Evolutionary conservation across 2,888 invertebrate genomes (phyloP).

Genomic region (Ariolimax columbianus): DNA sequence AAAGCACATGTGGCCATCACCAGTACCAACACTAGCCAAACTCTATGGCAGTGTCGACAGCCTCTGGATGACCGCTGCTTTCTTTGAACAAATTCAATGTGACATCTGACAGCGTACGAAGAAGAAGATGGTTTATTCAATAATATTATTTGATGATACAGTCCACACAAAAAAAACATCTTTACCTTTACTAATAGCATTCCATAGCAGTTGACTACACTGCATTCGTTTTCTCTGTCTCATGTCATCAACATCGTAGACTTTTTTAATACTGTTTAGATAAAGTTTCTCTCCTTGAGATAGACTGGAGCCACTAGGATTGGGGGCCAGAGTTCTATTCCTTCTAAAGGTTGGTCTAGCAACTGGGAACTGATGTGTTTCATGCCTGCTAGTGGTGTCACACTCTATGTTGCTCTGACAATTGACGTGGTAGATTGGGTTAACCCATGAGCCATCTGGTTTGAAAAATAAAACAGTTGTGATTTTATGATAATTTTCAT

Average conservation of each 20-base stretch:
- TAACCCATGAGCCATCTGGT: conserved; percentile 63
- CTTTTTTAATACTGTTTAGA: conserved; percentile 67
- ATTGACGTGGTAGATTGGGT: conserved; percentile 62
- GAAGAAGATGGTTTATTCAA: conserved; percentile 17
- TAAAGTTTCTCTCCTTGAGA: conserved; percentile 65
- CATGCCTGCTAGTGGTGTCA: conserved; percentile 46
- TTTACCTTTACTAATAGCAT: conserved; percentile 66
- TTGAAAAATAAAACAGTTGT: not conserved
- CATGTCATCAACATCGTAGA: conserved; percentile 67
- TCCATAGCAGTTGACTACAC: conserved; percentile 63
- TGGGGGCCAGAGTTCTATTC: conserved; percentile 55
- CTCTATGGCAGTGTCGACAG: too few relatives aligned
- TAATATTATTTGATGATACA: not conserved
- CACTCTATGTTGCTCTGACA: conserved; percentile 59
- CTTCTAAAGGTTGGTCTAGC: not conserved
- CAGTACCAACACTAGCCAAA: too few relatives aligned
- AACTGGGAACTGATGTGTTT: conserved; percentile 51
- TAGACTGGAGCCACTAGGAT: conserved; percentile 55
- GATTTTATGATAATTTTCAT: not conserved
- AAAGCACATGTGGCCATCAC: too few relatives aligned
- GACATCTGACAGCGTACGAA: too few relatives aligned
- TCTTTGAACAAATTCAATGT: too few relatives aligned
- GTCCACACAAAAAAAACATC: not conserved
- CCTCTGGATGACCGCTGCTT: too few relatives aligned
- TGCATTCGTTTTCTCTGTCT: conserved; percentile 66